Evolutionary conservation across 2,888 invertebrate species (phyloP), one percentile per base, ranked within the genome.

Genomic region (Argynnis bischoffii): DNA sequence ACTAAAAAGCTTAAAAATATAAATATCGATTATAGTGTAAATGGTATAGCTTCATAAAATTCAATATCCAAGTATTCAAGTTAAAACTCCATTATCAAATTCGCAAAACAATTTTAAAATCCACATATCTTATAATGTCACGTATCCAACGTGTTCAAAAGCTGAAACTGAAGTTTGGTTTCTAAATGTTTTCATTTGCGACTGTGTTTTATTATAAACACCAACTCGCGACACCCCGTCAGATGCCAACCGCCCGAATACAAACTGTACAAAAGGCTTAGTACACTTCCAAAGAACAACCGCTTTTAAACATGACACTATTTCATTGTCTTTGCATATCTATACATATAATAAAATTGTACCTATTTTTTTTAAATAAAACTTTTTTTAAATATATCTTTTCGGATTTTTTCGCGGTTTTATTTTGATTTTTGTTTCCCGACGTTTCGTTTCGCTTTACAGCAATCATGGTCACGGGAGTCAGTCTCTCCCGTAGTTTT

Each of bases 131-230:
- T 15, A 47, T 15, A 56, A 46, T 16, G 6, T 16, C 56, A 46
- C 46, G 46, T 48, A n/a, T 48, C 59, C 31, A 48, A 13, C 48
- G 5, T 48, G 13, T 48, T 26, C 59, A 59, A 31, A 59, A 53
- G 26, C 18, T 18, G 3, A 47, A 41, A 8, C 21, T 16, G 16
- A 15, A 59, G 35, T 55, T 18, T 46, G n/a, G 46, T 6, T 21
- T 26, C 48, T 48, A 48, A 35, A 64, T 64, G 31, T 64, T 64
- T 64, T 64, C 55, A 48, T 64, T 55, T 55, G 51, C n/a, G 50
- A 15, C 51, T n/a, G 56, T n/a, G 56, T 65, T 65, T 65, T 65
- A 47, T 53, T 53, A 65, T 46, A 65, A 57, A 65, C 57, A 53
- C 5, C 56, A 26, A 16, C 56, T 51, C 47, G 41, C 63, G 46